Conservation (phyloP, 2,888 invertebrate species). For the Lysandra coridon region DNA sequence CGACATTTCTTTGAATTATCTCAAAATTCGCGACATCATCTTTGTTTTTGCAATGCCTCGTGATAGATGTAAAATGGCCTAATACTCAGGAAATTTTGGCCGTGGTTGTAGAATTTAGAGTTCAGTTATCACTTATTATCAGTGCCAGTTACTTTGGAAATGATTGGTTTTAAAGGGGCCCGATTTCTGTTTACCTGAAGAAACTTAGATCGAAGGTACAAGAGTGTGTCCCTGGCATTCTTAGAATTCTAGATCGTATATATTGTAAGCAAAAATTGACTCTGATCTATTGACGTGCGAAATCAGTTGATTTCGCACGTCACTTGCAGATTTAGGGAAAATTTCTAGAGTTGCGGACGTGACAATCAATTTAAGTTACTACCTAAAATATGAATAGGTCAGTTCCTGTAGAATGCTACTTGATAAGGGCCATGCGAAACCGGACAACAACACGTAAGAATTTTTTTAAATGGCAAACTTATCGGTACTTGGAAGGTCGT, state of each 20-base stretch:
- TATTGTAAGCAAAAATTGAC: neutral
- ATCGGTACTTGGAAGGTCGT: conserved; percentile 83
- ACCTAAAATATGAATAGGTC: neutral
- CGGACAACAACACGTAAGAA: neutral
- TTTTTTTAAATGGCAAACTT: conserved; percentile 75
- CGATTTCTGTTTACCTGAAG: too few species aligned
- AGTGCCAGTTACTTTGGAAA: too few species aligned
- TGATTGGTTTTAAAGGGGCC: too few species aligned
- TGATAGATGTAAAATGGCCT: too few species aligned
- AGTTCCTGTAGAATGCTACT: neutral
- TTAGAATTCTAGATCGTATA: too few species aligned
- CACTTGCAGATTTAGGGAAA: neutral
- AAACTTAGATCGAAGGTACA: too few species aligned
- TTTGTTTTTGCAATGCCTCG: neutral
- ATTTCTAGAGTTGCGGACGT: neutral
- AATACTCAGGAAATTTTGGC: too few species aligned
- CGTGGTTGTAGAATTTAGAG: too few species aligned
- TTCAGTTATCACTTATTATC: too few species aligned
- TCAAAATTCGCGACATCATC: neutral
- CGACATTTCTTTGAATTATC: neutral
- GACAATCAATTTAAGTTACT: neutral
- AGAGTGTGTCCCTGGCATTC: too few species aligned
- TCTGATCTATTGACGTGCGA: neutral
- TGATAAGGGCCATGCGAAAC: neutral
- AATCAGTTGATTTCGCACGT: too few species aligned